A percentile compares a stretch with the other conserved stretches of the same genome.
These are phyloP conservation scores for Chrysochloris asiatica DNA, from an alignment of 2,113 vertebrate species.

Conservation along the genomic window DNA sequence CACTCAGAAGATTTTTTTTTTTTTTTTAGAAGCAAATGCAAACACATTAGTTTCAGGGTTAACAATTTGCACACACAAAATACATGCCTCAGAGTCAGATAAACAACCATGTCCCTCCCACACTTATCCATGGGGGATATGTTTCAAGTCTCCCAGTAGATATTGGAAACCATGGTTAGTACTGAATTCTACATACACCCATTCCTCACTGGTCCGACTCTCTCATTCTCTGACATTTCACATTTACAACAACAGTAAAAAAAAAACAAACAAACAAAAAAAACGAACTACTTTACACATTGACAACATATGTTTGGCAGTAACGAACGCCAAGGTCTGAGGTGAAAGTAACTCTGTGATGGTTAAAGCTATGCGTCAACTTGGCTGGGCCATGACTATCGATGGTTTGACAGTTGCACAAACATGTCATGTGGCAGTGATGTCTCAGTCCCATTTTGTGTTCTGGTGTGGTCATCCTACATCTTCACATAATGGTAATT, in stretches of 20 bases:
- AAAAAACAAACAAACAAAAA: too few relatives aligned
- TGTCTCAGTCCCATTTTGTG: not conserved
- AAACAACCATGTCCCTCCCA: not conserved
- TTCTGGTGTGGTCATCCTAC: not conserved
- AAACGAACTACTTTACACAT: not conserved
- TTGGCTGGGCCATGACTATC: not conserved
- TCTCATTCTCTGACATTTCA: not conserved
- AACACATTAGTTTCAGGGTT: not conserved
- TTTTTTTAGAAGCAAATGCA: slow-evolving; percentile 3
- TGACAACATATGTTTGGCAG: not conserved
- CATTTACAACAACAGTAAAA: not conserved
- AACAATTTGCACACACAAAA: not conserved
- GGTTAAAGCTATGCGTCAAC: not conserved
- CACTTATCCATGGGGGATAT: too few relatives aligned
- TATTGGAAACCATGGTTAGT: not conserved
- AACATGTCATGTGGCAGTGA: not conserved
- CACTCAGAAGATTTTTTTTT: not conserved
- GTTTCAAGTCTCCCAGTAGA: not conserved
- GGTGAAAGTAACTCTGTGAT: not conserved
- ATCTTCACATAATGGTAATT: not conserved
- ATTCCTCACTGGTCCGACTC: not conserved
- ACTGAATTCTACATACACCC: not conserved
- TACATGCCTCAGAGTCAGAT: not conserved
- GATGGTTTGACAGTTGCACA: not conserved
- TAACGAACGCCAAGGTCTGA: not conserved